Evolutionary conservation across 2,797 vertebrate species (phyloP).

Genomic region (Aplochiton taeniatus): DNA sequence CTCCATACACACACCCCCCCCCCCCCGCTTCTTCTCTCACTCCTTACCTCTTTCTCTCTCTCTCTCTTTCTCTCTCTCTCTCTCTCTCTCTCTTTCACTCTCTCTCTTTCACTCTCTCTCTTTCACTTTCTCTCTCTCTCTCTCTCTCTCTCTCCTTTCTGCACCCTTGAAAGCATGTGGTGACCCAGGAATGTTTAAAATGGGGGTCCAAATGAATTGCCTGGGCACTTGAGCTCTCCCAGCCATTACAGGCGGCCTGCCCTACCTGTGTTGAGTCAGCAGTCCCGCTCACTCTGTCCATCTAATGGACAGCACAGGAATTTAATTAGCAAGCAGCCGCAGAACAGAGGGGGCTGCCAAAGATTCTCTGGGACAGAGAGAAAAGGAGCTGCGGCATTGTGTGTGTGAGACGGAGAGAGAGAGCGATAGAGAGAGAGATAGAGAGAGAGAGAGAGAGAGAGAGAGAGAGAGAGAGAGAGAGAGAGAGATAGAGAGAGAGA

Average conservation of each 20-base stretch:
- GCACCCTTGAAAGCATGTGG: slow-evolving; percentile 74
- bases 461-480: neutral
- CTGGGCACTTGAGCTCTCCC: slow-evolving; percentile 68
- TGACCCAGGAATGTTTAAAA: slow-evolving; percentile 76
- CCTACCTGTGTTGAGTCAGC: slow-evolving; percentile 98
- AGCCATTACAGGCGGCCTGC: slow-evolving; percentile 85
- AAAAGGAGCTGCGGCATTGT: slow-evolving; percentile 17
- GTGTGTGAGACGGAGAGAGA: slow-evolving; percentile 16
- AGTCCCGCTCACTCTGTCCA: slow-evolving; percentile 88
- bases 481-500: no score
- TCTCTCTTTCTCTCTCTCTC: neutral
- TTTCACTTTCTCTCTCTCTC: neutral
- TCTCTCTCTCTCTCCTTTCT: slow-evolving; percentile 25
- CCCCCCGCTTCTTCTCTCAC: slow-evolving; percentile 9
- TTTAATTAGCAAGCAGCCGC: slow-evolving; percentile 98
- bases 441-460: neutral
- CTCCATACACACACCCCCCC: slow-evolving; percentile 7
- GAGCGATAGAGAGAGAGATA: slow-evolving; percentile 6
- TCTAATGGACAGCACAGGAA: slow-evolving; percentile 97
- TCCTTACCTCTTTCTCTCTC: neutral
- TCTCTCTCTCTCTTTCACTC: slow-evolving; percentile 12
- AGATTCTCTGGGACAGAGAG: slow-evolving; percentile 52
- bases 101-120: neutral
- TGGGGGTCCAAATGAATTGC: slow-evolving; percentile 75
- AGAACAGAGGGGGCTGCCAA: slow-evolving; percentile 61